Evolutionary conservation across 1,140 invertebrate genomes (phyloP).

Genomic region (Dreissena rostriformis): DNA sequence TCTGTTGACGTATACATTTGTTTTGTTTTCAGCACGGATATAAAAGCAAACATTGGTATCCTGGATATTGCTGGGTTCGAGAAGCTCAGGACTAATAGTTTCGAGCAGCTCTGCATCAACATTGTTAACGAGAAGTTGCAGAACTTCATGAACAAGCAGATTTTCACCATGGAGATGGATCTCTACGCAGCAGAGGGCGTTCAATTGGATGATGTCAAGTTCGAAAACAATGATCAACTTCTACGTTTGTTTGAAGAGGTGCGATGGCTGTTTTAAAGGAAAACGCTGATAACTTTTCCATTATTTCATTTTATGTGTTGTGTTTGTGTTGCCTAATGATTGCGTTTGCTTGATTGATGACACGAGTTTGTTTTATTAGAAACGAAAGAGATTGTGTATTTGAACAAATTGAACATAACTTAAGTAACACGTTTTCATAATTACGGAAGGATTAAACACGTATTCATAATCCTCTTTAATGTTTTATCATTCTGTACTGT

Average conservation of each 20-base stretch:
- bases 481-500: not conserved
- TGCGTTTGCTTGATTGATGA: no score
- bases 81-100: conserved; percentile 83
- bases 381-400: no score
- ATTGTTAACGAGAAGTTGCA: conserved; percentile 78
- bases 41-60: conserved; percentile 66
- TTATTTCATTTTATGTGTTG: no score
- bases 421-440: no score
- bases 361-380: no score
- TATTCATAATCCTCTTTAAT: no score
- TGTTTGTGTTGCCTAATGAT: no score
- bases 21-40: conserved; percentile 16
- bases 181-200: conserved; percentile 69
- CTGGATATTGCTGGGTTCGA: conserved; percentile 80
- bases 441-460: no score
- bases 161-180: conserved; percentile 69
- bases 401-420: no score
- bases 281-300: no score
- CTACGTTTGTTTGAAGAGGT: conserved; percentile 86
- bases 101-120: conserved; percentile 80
- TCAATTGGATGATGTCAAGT: conserved; percentile 83
- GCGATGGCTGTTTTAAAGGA: not conserved
- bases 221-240: conserved; percentile 90
- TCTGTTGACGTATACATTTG: not conserved
- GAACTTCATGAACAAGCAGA: conserved; percentile 74